A percentile compares a stretch with the other conserved stretches of the same genome.
Conservation (phyloP, 2,797 vertebrate species). For the Dipus sagitta region DNA sequence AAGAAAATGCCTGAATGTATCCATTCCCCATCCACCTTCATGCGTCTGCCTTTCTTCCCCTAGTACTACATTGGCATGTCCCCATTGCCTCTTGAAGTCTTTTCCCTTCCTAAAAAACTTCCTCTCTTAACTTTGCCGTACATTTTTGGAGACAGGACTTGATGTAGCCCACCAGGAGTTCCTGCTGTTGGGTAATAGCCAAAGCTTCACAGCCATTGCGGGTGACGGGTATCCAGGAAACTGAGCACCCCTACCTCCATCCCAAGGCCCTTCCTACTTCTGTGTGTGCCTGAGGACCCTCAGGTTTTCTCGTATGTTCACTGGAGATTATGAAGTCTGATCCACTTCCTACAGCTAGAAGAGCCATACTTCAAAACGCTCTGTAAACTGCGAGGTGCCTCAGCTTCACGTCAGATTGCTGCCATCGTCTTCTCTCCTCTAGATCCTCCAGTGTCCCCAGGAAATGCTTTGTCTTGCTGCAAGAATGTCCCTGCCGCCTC, state of each 20-base stretch:
- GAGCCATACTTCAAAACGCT: not conserved
- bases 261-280: not conserved
- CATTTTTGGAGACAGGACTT: not conserved
- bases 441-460: not conserved
- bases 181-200: not conserved
- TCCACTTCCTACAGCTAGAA: not conserved
- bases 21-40: not conserved
- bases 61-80: no score
- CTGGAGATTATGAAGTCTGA: not conserved
- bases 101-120: not conserved
- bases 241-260: not conserved
- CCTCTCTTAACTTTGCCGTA: not conserved
- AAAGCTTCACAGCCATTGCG: not conserved
- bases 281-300: not conserved
- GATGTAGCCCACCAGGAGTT: not conserved
- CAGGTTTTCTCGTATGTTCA: not conserved
- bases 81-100: not conserved
- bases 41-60: not conserved
- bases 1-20: not conserved
- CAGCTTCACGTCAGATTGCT: not conserved
- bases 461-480: not conserved
- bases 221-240: not conserved
- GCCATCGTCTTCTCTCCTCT: not conserved
- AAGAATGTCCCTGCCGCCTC: constrained; percentile 7
- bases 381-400: not conserved